Evolutionary conservation across 2,888 invertebrate genomes (phyloP).

Genomic region (Spisula solida): DNA sequence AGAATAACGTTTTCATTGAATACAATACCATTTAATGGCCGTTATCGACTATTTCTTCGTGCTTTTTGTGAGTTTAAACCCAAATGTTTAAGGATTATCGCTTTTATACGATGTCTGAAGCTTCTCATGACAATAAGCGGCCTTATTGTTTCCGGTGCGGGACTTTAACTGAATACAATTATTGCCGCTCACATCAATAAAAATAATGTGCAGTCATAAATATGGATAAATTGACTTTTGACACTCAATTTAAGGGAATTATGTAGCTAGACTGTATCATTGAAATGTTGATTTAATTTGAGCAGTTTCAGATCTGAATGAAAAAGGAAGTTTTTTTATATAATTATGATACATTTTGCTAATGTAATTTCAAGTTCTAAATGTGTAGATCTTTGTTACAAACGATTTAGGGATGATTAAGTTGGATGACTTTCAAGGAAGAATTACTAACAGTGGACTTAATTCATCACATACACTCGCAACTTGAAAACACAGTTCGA

Average conservation of each 20-base stretch:
- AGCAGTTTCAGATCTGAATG: neutral
- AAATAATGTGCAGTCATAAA: conserved; percentile 65
- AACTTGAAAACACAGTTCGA: too few relatives aligned
- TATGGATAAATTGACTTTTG: conserved; percentile 71
- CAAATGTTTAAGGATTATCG: conserved; percentile 70
- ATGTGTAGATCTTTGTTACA: too few relatives aligned
- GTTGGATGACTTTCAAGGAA: too few relatives aligned
- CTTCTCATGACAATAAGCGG: conserved; percentile 61
- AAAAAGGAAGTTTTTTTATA: neutral
- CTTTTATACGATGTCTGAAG: conserved; percentile 66
- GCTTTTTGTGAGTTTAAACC: conserved; percentile 66
- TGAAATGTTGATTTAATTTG: conserved; percentile 22
- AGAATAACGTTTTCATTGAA: conserved; percentile 68
- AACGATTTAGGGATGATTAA: too few relatives aligned
- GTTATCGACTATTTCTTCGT: conserved; percentile 66
- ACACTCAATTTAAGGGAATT: conserved; percentile 64
- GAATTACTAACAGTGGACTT: too few relatives aligned
- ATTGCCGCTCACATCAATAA: conserved; percentile 68
- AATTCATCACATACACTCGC: too few relatives aligned
- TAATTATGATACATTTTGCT: neutral
- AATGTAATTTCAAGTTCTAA: neutral
- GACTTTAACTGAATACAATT: conserved; percentile 56
- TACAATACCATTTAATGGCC: conserved; percentile 67
- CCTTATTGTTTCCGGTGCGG: conserved; percentile 64
- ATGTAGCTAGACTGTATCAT: conserved; percentile 66